A percentile compares a stretch with the other conserved stretches of the same genome.
phyloP scores from a whole-genome alignment of 2,113 vertebrate species.

The Glaucomys volans region DNA sequence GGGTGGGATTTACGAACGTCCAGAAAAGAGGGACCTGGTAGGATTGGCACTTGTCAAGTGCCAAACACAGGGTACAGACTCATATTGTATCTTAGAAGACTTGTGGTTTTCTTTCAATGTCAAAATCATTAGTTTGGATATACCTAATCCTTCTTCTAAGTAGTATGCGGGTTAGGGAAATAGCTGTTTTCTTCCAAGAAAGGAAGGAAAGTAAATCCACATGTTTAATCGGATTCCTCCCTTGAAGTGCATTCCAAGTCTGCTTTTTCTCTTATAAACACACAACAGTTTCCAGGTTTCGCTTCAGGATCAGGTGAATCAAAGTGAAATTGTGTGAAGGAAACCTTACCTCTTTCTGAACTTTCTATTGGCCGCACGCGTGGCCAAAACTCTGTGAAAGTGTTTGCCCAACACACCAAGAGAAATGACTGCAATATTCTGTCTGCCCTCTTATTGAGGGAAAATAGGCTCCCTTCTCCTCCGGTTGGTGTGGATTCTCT shows the following conservation, averaged over 20 bases:
- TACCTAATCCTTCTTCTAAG: neutral
- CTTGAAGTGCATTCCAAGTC: constrained; percentile 44
- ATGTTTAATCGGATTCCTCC: neutral
- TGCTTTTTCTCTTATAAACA: constrained; percentile 43
- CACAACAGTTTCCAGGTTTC: neutral
- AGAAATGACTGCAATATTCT: neutral
- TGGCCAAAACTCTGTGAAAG: constrained; percentile 43
- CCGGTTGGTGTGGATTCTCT: neutral
- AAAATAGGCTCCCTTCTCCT: constrained; percentile 32
- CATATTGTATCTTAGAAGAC: neutral
- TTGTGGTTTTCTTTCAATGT: neutral
- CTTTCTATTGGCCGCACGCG: constrained; percentile 69
- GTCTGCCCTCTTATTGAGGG: constrained; percentile 7
- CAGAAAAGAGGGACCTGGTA: too few relatives aligned
- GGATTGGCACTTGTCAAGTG: neutral
- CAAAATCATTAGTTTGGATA: neutral
- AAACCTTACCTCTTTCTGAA: constrained; percentile 50
- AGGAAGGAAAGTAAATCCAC: neutral
- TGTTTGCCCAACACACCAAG: constrained; percentile 56
- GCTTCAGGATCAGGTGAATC: constrained; percentile 13
- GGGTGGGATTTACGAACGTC: accelerated
- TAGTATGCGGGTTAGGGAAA: neutral
- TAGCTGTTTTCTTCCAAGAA: neutral
- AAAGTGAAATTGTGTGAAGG: constrained; percentile 33
- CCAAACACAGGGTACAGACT: neutral